These are phyloP conservation scores for Aspidapion aeneum DNA, from an alignment of 2,888 invertebrate species.

Conservation along the genomic window DNA sequence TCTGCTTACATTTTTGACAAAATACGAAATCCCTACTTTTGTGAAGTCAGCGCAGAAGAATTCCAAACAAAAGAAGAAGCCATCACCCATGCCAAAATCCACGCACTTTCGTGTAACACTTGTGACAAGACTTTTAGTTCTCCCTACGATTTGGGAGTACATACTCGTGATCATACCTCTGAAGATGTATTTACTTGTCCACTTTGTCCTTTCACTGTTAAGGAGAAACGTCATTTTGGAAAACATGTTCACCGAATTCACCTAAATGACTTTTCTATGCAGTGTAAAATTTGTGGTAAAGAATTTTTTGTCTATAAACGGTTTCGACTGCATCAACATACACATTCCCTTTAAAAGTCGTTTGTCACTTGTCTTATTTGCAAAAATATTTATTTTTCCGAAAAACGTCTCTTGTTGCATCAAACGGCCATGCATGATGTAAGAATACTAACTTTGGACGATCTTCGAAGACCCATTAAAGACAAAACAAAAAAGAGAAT, in stretches of 20 bases:
- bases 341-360: slow-evolving; percentile 52
- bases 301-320: slow-evolving; percentile 53
- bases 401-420: slow-evolving; percentile 40
- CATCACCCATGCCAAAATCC: neutral
- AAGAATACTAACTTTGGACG: neutral
- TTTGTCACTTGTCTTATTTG: slow-evolving; percentile 51
- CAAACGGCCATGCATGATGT: slow-evolving; percentile 36
- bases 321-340: slow-evolving; percentile 54
- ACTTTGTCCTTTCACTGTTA: slow-evolving; percentile 35
- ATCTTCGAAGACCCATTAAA: neutral
- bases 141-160: neutral
- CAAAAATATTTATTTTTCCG: slow-evolving; percentile 50
- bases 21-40: slow-evolving; percentile 30
- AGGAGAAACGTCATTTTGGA: slow-evolving; percentile 8
- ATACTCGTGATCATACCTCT: neutral
- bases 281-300: slow-evolving; percentile 53
- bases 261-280: slow-evolving; percentile 46
- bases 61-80: slow-evolving; percentile 26
- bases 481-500: neutral
- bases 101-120: neutral
- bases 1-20: slow-evolving; percentile 34
- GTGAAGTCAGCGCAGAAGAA: slow-evolving; percentile 32
- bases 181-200: neutral
- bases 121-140: neutral
- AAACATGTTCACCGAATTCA: slow-evolving; percentile 41